phyloP scores from a whole-genome alignment of 2,113 vertebrate genomes.

The Pantherophis guttatus region DNA sequence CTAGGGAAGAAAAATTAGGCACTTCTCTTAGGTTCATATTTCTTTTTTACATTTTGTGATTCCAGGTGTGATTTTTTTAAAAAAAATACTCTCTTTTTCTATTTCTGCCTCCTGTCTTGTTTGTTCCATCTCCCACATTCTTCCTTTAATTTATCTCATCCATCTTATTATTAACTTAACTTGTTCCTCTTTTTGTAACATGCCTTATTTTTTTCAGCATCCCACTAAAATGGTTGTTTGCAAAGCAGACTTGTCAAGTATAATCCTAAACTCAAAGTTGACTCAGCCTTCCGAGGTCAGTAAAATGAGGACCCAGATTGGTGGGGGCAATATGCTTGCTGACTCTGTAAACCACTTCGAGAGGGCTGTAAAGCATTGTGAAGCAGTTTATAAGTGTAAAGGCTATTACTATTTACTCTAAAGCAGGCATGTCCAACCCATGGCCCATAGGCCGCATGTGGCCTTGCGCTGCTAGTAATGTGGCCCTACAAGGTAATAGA shows the following conservation, averaged over 20 bases:
- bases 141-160: not conserved
- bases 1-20: not conserved
- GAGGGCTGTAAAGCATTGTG: no score
- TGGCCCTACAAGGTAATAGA: no score
- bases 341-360: no score
- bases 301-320: no score
- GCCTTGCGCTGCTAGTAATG: no score
- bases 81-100: not conserved
- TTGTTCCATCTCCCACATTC: not conserved
- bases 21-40: not conserved
- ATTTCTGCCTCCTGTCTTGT: slow-evolving; percentile 7
- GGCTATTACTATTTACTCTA: no score
- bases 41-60: not conserved
- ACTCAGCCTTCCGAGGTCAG: no score
- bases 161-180: not conserved
- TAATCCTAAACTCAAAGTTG: not conserved
- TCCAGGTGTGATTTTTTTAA: not conserved
- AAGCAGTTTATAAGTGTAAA: no score
- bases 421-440: no score
- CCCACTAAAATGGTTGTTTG: not conserved
- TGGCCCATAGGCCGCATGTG: no score
- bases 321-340: no score
- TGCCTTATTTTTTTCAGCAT: not conserved
- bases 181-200: not conserved
- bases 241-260: not conserved